Conservation (phyloP, 2,113 vertebrate species). For the Hiodon alosoides region DNA sequence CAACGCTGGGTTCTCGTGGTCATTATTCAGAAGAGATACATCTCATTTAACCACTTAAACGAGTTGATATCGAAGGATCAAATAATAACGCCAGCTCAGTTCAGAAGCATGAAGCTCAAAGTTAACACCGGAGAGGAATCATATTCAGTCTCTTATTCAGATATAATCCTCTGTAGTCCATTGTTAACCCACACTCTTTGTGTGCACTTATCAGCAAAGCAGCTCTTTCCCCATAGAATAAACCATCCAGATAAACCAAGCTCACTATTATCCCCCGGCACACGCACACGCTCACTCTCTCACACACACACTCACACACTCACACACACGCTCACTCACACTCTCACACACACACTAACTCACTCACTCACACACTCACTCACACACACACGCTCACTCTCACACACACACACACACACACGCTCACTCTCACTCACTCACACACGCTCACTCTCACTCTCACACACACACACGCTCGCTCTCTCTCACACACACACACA, state of each 20-base stretch:
- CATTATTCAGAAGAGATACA: not conserved
- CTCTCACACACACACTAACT: slow-evolving; percentile 8
- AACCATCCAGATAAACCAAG: slow-evolving; percentile 2
- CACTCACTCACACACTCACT: slow-evolving; percentile 13
- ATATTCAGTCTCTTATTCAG: slow-evolving; percentile 12
- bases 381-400: slow-evolving; percentile 27
- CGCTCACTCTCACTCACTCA: too few relatives aligned
- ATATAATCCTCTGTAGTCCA: slow-evolving; percentile 14
- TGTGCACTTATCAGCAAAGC: slow-evolving; percentile 17
- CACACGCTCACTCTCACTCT: too few relatives aligned
- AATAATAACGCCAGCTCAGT: not conserved
- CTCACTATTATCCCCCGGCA: slow-evolving; percentile 26
- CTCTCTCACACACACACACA: too few relatives aligned
- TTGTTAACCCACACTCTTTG: slow-evolving; percentile 9
- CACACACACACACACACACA: too few relatives aligned
- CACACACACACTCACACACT: not conserved
- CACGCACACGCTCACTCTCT: slow-evolving; percentile 45
- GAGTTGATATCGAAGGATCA: slow-evolving; percentile 7
- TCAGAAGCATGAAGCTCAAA: not conserved
- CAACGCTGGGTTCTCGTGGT: not conserved
- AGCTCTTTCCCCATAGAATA: not conserved
- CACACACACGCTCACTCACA: slow-evolving; percentile 27
- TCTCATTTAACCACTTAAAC: not conserved
- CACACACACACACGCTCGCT: too few relatives aligned
- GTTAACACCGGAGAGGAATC: not conserved